Conservation (phyloP, 1,140 invertebrate genomes). For the Cheumatopsyche charites region DNA sequence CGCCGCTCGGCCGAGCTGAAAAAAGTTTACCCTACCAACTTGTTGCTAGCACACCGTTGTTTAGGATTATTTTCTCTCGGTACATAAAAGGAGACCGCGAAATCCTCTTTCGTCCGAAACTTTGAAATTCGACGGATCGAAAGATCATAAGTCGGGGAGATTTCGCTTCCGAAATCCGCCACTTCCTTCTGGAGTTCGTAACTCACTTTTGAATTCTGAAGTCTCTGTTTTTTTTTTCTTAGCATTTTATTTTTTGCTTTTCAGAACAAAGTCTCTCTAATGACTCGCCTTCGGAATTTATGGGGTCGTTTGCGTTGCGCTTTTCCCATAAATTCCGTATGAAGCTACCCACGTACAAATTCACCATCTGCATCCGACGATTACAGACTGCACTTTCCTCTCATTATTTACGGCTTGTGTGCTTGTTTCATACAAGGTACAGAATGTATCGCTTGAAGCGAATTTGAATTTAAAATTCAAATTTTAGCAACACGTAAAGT, state of each 20-base stretch:
- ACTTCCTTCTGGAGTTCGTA: no score
- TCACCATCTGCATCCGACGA: constrained; percentile 4
- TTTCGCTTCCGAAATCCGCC: no score
- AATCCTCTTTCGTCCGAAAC: not conserved
- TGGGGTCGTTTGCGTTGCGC: constrained; percentile 14
- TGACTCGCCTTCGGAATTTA: not conserved
- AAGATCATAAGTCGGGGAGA: not conserved
- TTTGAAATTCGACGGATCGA: not conserved
- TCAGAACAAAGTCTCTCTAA: not conserved
- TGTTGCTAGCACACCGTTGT: constrained; percentile 31
- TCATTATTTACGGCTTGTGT: constrained; percentile 1
- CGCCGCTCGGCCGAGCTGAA: not conserved
- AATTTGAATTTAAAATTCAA: no score
- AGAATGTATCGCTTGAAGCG: no score
- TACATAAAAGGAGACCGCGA: not conserved
- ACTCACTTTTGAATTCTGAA: no score
- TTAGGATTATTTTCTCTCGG: constrained; percentile 20
- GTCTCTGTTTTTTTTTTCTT: no score
- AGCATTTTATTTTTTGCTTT: no score
- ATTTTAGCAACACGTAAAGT: no score
- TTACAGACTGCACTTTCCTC: not conserved
- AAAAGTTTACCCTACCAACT: constrained; percentile 28
- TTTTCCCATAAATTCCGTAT: constrained; percentile 8
- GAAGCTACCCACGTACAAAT: not conserved
- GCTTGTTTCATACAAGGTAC: no score